A percentile compares a stretch with the other conserved stretches of the same genome.
Conservation (phyloP, 1,140 invertebrate genomes). For the Callitettix versicolor region DNA sequence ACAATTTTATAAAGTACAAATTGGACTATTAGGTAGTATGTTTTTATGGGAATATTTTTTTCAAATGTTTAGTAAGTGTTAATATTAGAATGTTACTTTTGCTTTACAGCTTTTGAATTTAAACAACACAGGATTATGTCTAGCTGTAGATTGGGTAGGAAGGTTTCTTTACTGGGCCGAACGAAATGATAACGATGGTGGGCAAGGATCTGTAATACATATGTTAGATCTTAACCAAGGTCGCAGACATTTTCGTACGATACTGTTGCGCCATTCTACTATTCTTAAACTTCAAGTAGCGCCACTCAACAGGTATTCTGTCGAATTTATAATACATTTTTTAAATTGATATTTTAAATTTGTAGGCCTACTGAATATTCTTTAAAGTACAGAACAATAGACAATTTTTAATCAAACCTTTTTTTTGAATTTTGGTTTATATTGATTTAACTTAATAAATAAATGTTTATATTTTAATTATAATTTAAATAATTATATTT, state of each 20-base stretch:
- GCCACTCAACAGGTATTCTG: slow-evolving; percentile 56
- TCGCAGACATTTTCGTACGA: neutral
- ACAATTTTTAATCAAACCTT: too few species aligned
- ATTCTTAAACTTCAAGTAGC: slow-evolving; percentile 57
- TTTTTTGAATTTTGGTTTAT: too few species aligned
- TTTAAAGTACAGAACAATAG: neutral
- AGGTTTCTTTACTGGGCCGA: slow-evolving; percentile 72
- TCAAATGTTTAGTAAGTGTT: too few species aligned
- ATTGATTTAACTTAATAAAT: too few species aligned
- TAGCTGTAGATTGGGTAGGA: slow-evolving; percentile 78
- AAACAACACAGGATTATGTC: slow-evolving; percentile 49
- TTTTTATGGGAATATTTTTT: too few species aligned
- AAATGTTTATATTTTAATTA: too few species aligned
- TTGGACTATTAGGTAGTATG: too few species aligned
- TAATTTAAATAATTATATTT: too few species aligned
- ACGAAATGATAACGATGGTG: slow-evolving; percentile 35
- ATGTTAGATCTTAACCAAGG: slow-evolving; percentile 8
- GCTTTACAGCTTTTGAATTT: slow-evolving; percentile 46
- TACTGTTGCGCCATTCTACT: slow-evolving; percentile 17
- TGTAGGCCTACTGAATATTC: neutral
- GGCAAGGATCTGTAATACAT: slow-evolving; percentile 20
- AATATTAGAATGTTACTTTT: too few species aligned
- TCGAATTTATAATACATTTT: too few species aligned
- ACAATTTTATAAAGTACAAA: too few species aligned
- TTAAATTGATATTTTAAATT: slow-evolving; percentile 2